These are phyloP conservation scores for Drosophila picticornis DNA, from an alignment of 2,888 invertebrate species.

Conservation along the genomic window DNA sequence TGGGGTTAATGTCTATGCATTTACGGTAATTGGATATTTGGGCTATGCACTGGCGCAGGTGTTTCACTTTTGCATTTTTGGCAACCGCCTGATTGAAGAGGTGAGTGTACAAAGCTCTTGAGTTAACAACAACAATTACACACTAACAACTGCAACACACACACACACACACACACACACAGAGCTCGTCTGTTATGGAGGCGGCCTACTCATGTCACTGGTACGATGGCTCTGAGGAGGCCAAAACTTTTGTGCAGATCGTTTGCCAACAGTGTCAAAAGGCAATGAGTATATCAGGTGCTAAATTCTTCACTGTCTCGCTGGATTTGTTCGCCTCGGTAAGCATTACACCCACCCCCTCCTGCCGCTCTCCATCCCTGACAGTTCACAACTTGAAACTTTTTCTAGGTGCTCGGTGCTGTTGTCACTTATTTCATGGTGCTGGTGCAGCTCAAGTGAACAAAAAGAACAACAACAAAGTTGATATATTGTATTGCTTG, in stretches of 20 bases:
- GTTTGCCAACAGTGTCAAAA: constrained; percentile 96
- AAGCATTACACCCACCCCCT: constrained; percentile 82
- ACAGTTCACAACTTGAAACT: constrained; percentile 26
- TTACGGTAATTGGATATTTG: constrained; percentile 92
- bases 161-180: constrained; percentile 79
- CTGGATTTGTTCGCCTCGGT: constrained; percentile 95
- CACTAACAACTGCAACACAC: constrained; percentile 78
- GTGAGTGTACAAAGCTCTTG: constrained; percentile 84
- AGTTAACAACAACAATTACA: not conserved
- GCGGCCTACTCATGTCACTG: constrained; percentile 96
- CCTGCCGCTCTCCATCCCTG: no score
- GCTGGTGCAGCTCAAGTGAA: constrained; percentile 92
- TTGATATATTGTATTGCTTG: constrained; percentile 43
- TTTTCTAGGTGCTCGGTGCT: constrained; percentile 91
- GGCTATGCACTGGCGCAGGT: constrained; percentile 93
- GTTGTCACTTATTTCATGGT: constrained; percentile 97
- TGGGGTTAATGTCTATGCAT: constrained; percentile 91
- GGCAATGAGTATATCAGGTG: constrained; percentile 94
- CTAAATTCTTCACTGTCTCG: constrained; percentile 95
- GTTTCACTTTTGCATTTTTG: constrained; percentile 94
- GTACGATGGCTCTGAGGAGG: constrained; percentile 96
- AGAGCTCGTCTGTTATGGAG: constrained; percentile 97
- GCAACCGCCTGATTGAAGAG: constrained; percentile 94
- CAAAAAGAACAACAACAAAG: constrained; percentile 16
- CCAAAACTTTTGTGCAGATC: constrained; percentile 95